A percentile compares a stretch with the other conserved stretches of the same genome.
phyloP scores from a whole-genome alignment of 2,888 invertebrate species.

The Pterostichus madidus region DNA sequence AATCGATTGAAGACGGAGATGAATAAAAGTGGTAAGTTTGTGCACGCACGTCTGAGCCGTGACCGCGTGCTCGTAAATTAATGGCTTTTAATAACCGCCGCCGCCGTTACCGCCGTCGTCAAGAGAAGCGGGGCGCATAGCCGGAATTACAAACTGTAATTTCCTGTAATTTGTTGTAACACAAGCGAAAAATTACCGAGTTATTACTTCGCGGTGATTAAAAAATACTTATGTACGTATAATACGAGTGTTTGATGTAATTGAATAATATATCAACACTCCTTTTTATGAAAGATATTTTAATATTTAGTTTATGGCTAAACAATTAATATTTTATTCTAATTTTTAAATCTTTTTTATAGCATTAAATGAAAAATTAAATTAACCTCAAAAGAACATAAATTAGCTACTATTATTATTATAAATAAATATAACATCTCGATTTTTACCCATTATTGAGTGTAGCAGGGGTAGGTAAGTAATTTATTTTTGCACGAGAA shows the following conservation, averaged over 20 bases:
- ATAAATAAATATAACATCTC: too few species aligned
- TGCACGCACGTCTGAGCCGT: slow-evolving; percentile 29
- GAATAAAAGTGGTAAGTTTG: slow-evolving; percentile 48
- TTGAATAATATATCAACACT: neutral
- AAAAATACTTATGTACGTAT: slow-evolving; percentile 42
- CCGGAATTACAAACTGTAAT: slow-evolving; percentile 62
- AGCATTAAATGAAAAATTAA: too few species aligned
- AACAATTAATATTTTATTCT: neutral
- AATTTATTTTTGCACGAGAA: too few species aligned
- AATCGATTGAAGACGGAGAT: slow-evolving; percentile 39
- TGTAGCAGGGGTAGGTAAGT: too few species aligned
- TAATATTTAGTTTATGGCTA: too few species aligned
- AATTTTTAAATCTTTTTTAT: too few species aligned
- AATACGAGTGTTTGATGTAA: slow-evolving; percentile 15
- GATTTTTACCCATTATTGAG: too few species aligned
- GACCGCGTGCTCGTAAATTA: slow-evolving; percentile 54
- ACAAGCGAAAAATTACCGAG: slow-evolving; percentile 58
- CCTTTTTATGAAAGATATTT: neutral
- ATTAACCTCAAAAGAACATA: too few species aligned
- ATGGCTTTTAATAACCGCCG: slow-evolving; percentile 63
- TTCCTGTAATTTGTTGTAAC: slow-evolving; percentile 64
- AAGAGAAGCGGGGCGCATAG: neutral
- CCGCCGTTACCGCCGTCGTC: slow-evolving; percentile 3
- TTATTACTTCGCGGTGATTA: slow-evolving; percentile 48
- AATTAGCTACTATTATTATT: too few species aligned